Evolutionary conservation across 1,140 invertebrate genomes (phyloP).

Genomic region (Himalopsyche phryganea): DNA sequence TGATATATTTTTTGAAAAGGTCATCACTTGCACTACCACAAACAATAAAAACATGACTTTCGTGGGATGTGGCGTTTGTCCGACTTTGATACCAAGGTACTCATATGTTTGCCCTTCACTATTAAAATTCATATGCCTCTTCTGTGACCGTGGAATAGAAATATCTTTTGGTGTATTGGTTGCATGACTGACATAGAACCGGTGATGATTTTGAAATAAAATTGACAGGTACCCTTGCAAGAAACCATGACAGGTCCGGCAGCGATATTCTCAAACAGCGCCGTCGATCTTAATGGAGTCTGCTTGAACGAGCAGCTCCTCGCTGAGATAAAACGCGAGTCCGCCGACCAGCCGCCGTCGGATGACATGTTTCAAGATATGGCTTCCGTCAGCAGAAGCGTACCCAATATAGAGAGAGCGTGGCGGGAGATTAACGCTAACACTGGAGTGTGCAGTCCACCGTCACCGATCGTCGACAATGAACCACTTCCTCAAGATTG

Average conservation of each 20-base stretch:
- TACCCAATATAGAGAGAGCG: conserved; percentile 45
- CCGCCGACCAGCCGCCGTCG: conserved; percentile 40
- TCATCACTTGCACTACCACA: no score
- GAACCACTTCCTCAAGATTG: conserved; percentile 37
- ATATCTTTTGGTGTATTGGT: no score
- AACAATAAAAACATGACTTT: no score
- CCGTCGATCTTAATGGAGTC: conserved; percentile 79
- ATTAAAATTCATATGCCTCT: no score
- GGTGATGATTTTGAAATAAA: no score
- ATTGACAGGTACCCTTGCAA: conserved; percentile 42
- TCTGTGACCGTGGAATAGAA: no score
- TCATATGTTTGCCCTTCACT: no score
- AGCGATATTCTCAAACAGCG: conserved; percentile 84
- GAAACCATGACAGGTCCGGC: conserved; percentile 60
- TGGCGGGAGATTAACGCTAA: conserved; percentile 30
- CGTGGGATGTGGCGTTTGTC: no score
- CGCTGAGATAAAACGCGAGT: conserved; percentile 50
- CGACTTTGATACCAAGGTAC: no score
- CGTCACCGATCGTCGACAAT: conserved; percentile 36
- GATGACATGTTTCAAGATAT: conserved; percentile 41
- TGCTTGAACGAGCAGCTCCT: conserved; percentile 69
- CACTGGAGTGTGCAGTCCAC: conserved; percentile 30
- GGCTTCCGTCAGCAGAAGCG: conserved; percentile 43
- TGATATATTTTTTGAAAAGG: no score
- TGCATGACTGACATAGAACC: no score